Conservation (phyloP, 2,113 vertebrate genomes). For the Thamnaconus septentrionalis region DNA sequence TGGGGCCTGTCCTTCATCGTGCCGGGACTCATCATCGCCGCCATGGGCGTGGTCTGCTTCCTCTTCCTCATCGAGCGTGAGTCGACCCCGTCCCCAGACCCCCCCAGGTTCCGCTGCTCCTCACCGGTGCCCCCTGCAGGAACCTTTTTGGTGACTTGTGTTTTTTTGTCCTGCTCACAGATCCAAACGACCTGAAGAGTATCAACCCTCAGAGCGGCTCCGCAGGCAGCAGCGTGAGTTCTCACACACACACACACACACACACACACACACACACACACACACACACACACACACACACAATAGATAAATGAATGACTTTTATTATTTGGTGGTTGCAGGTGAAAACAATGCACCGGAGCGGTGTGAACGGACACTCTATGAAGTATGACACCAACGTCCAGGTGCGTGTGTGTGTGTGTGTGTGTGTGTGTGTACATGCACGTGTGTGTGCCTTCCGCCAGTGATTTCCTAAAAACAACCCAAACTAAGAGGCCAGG, state of each 20-base stretch:
- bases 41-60: slow-evolving; percentile 86
- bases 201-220: slow-evolving; percentile 45
- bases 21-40: slow-evolving; percentile 83
- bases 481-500: too few relatives aligned
- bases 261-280: too few relatives aligned
- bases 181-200: slow-evolving; percentile 89
- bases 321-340: slow-evolving; percentile 11
- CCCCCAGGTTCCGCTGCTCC: background rate
- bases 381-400: slow-evolving; percentile 60
- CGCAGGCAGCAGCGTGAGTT: slow-evolving; percentile 51
- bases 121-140: too few relatives aligned
- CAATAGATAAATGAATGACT: background rate
- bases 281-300: too few relatives aligned
- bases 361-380: slow-evolving; percentile 59
- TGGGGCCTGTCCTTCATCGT: slow-evolving; percentile 94
- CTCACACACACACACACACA: background rate
- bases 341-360: slow-evolving; percentile 49
- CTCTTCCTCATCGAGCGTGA: slow-evolving; percentile 94
- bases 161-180: slow-evolving; percentile 61
- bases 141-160: background rate
- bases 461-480: too few relatives aligned
- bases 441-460: background rate
- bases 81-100: slow-evolving; percentile 45
- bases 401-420: slow-evolving; percentile 52
- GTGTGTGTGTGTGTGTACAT: background rate